These are phyloP conservation scores for Bimastos eiseni DNA, from an alignment of 2,888 invertebrate species.

Conservation along the genomic window DNA sequence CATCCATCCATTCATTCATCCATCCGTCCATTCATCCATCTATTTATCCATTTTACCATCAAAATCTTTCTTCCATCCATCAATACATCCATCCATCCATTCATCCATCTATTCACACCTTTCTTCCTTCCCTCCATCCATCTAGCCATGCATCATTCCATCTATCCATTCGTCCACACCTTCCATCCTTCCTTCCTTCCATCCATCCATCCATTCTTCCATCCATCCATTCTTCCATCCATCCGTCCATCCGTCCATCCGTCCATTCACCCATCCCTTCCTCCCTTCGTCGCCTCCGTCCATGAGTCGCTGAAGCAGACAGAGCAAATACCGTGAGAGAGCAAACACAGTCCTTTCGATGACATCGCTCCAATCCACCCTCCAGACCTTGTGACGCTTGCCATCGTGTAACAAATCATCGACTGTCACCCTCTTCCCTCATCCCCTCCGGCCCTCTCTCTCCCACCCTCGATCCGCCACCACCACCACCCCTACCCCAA, in stretches of 20 bases:
- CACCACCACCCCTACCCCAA: too few species aligned
- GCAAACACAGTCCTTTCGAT: too few species aligned
- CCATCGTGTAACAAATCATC: not conserved
- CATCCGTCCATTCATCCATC: not conserved
- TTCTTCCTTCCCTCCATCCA: too few species aligned
- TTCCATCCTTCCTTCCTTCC: not conserved
- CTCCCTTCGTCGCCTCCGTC: too few species aligned
- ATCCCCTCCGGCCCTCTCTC: not conserved
- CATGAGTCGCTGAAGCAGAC: not conserved
- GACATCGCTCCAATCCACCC: too few species aligned
- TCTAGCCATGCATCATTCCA: too few species aligned
- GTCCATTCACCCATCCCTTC: too few species aligned
- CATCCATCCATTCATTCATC: not conserved
- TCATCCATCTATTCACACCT: not conserved
- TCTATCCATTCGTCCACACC: too few species aligned
- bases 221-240: too few species aligned
- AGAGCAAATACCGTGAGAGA: too few species aligned
- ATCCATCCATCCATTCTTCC: not conserved
- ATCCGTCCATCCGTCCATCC: too few species aligned
- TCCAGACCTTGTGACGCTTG: not conserved
- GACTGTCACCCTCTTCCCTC: not conserved
- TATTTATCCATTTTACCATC: not conserved
- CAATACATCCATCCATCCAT: not conserved
- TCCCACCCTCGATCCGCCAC: not conserved
- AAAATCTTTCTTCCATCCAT: too few species aligned